A percentile compares a stretch with the other conserved stretches of the same genome.
These are phyloP conservation scores for Zygothrica quintamaculata DNA, from an alignment of 2,888 invertebrate species.

Conservation along the genomic window DNA sequence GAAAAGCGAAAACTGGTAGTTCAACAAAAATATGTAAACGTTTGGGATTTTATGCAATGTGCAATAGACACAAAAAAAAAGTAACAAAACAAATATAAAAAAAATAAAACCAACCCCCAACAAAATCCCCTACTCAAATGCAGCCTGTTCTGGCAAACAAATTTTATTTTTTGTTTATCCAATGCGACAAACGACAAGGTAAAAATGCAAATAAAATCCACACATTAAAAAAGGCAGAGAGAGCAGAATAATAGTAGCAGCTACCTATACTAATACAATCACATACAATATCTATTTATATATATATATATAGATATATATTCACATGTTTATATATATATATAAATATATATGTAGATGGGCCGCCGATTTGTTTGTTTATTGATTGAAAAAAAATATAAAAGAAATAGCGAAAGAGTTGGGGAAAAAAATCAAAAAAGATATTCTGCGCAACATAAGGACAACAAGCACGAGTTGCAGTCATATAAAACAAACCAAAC, in stretches of 20 bases:
- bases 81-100: conserved; percentile 14
- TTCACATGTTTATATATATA: conserved; percentile 14
- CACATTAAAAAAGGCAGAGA: too few species aligned
- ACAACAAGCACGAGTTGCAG: conserved; percentile 12
- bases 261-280: conserved; percentile 1
- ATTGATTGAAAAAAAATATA: conserved; percentile 61
- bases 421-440: conserved; percentile 32
- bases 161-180: conserved; percentile 57
- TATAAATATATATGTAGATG: conserved; percentile 32
- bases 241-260: too few species aligned
- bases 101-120: conserved; percentile 1
- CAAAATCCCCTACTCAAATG: conserved; percentile 29
- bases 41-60: conserved; percentile 62
- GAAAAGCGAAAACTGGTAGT: conserved; percentile 31
- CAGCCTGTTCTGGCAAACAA: conserved; percentile 47
- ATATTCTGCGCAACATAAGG: conserved; percentile 39
- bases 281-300: conserved; percentile 12
- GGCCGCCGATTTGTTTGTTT: conserved; percentile 63
- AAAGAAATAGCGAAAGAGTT: conserved; percentile 31
- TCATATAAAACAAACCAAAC: conserved; percentile 15
- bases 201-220: conserved; percentile 59
- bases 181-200: conserved; percentile 57
- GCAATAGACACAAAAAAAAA: conserved; percentile 50
- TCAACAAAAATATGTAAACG: conserved; percentile 62
- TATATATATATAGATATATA: conserved; percentile 2